These are phyloP conservation scores for Coenonympha arcania DNA, from an alignment of 2,888 invertebrate species.

Conservation along the genomic window DNA sequence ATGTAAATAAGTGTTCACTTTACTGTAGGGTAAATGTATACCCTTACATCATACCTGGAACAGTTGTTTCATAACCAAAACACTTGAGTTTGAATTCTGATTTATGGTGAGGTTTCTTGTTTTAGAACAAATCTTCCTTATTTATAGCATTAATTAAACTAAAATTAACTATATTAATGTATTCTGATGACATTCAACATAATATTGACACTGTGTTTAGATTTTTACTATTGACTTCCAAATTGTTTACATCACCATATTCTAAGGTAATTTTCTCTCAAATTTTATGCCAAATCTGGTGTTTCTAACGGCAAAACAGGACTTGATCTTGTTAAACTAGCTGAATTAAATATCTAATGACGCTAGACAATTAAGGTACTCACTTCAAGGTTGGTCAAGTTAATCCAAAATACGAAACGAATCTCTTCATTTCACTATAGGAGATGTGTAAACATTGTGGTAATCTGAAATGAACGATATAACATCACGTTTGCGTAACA, in stretches of 20 bases:
- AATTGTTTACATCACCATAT: background rate
- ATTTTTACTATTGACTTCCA: background rate
- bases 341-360: constrained; percentile 33
- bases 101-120: background rate
- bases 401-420: constrained; percentile 57
- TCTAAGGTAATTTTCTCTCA: background rate
- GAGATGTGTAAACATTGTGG: constrained; percentile 35
- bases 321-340: constrained; percentile 24
- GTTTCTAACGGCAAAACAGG: background rate
- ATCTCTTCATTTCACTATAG: constrained; percentile 61
- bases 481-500: constrained; percentile 9
- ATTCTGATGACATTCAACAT: background rate
- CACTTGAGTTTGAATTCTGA: background rate
- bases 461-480: constrained; percentile 41
- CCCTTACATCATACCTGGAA: background rate
- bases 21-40: background rate
- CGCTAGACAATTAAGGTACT: constrained; percentile 45
- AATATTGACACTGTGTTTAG: background rate
- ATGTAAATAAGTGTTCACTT: background rate
- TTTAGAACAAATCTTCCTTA: too few species aligned
- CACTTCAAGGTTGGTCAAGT: constrained; percentile 73
- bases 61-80: background rate
- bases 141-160: too few species aligned
- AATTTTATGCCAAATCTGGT: background rate
- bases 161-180: constrained; percentile 19